Conservation (phyloP, 2,113 vertebrate genomes). For the Pelvicachromis taeniatus region DNA sequence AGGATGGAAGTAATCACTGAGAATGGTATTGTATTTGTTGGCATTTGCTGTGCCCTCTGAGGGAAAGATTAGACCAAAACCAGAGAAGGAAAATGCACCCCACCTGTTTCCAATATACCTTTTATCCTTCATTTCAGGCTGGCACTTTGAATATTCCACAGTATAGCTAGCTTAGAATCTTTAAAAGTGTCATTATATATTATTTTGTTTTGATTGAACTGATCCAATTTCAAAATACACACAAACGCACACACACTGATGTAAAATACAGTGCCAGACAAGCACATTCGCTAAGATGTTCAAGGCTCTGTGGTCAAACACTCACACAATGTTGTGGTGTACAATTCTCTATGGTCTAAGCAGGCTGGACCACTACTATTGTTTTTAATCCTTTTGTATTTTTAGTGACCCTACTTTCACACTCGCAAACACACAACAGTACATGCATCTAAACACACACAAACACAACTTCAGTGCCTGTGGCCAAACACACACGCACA, state of each 20-base stretch:
- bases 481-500: conserved; percentile 6
- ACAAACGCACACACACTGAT: not conserved
- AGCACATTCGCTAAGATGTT: conserved; percentile 20
- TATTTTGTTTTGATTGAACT: not conserved
- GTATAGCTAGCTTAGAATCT: not conserved
- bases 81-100: conserved; percentile 37
- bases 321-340: conserved; percentile 27
- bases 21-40: conserved; percentile 55
- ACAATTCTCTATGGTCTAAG: conserved; percentile 33
- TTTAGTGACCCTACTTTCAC: conserved; percentile 51
- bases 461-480: not conserved
- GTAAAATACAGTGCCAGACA: conserved; percentile 20
- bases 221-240: conserved; percentile 5
- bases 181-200: not conserved
- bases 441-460: conserved; percentile 24
- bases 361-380: conserved; percentile 44
- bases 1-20: conserved; percentile 47
- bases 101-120: conserved; percentile 47
- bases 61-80: conserved; percentile 42
- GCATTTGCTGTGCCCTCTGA: conserved; percentile 39
- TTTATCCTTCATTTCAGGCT: conserved; percentile 33
- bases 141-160: conserved; percentile 5
- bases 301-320: conserved; percentile 18
- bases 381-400: conserved; percentile 64
- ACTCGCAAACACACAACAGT: conserved; percentile 7